Evolutionary conservation across 2,113 vertebrate genomes (phyloP), one percentile per base, ranked within the genome.

Genomic region (Coptodon rendalli): DNA sequence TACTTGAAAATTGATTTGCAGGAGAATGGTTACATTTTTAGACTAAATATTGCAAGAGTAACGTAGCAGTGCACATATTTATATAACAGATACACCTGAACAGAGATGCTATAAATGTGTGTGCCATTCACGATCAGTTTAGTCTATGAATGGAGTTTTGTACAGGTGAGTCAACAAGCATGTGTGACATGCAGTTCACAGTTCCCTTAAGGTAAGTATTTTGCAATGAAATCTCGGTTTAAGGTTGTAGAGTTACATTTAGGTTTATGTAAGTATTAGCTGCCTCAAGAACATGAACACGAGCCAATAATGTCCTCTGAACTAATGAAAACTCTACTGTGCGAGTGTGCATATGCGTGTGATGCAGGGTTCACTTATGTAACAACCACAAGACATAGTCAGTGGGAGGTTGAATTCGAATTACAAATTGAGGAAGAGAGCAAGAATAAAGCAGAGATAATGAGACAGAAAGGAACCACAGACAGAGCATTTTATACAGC

Each of bases 341-440:
- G 56, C 34, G 38, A 76, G 50, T 73, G 68, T n/a, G 36, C 50
- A 38, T 36, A 59, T 45, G 40, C 43, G 40, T 40, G 57, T 63
- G 68, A 86, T 89, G 45, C 27, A 63, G 86, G n/a, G 83, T 91
- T 88, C 73, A 80, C 79, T 92, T 92, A 91, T 71, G 48, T 89
- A 91, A 92, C 86, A 87, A 84, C 88, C 82, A 87, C 87, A 88
- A 83, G 83, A 85, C 81, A 52, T 27, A 90, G 84, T 78, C 87
- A 86, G 88, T 84, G 83, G 79, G 81, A 86, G 84, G 85, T 27
- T 78, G 84, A 86, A 88, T 83, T 87, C 84, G 79, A 91, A 87
- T 83, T 82, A 84, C 81, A 90, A 84, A 88, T 71, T 16, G 31
- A 63, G 80, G 45, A 81, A 80, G 79, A 89, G 87, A 78, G 80